Percentiles rank a stretch among this genome's conserved stretches.
phyloP scores from a whole-genome alignment of 2,797 vertebrate genomes.

The Sarcophilus harrisii region DNA sequence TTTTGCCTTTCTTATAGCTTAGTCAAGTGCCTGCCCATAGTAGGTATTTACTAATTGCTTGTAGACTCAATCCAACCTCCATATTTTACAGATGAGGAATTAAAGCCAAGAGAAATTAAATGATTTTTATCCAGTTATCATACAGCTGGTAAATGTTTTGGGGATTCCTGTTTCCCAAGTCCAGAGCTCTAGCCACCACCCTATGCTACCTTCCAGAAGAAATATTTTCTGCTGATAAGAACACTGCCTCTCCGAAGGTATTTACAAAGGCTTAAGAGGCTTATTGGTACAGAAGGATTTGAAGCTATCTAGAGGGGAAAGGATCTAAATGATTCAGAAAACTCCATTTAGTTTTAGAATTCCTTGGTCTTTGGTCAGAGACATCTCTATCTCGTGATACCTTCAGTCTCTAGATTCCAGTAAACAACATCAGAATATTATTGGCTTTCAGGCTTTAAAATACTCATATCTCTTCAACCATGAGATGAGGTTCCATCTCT shows the following conservation, averaged over 20 bases:
- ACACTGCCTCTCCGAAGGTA: not conserved
- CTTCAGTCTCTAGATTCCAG: not conserved
- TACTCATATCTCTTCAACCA: not conserved
- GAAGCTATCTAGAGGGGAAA: not conserved
- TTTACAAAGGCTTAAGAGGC: not conserved
- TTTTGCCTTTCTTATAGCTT: not conserved
- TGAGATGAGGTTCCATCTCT: not conserved
- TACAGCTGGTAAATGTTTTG: not conserved
- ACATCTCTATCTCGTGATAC: not conserved
- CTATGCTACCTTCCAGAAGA: too few relatives aligned
- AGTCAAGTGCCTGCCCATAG: not conserved
- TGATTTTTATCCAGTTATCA: not conserved
- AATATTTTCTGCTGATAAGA: too few relatives aligned
- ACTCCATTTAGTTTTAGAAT: not conserved
- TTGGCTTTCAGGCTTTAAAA: not conserved
- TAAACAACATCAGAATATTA: not conserved
- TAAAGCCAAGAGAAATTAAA: not conserved
- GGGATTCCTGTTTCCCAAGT: not conserved
- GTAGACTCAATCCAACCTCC: not conserved
- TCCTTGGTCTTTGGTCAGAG: not conserved
- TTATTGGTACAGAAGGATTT: not conserved
- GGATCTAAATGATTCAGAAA: not conserved
- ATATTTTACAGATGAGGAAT: not conserved
- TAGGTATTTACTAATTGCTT: not conserved
- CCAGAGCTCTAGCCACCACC: not conserved